Evolutionary conservation across 2,888 invertebrate genomes (phyloP), one percentile per base, ranked within the genome.

Genomic region (Spodoptera exigua): DNA sequence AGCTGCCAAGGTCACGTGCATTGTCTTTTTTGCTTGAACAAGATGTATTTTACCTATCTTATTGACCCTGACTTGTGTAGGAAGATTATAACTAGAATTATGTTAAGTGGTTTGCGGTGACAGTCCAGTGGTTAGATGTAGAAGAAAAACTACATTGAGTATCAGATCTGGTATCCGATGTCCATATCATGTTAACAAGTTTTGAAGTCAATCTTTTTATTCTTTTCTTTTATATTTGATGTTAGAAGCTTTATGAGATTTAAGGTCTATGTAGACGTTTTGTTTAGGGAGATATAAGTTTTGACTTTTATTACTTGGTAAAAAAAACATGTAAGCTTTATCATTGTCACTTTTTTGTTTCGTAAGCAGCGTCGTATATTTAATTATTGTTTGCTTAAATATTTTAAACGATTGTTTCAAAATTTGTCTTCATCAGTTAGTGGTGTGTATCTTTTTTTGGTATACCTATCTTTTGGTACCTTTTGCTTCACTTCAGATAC

Each of bases 1-100:
- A 88, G 89, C 85, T 79, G 68, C 81, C 92, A 93, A 93, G 93
- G 93, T 92, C 86, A 58, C 73, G 70, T 90, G 90, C 89, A 93
- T 92, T 91, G 91, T 92, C 85, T 91, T 92, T 90, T 92, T 91
- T 87, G 79, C 70, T 79, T 70, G 70, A 72, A 78, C 79, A 66
- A 76, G 74, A 80, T 81, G 73, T 84, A 76, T 79, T 81, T 82
- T 82, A 81, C 75, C 80, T 87, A 84, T 86, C 81, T 71, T 80
- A 81, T 72, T 85, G 86, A 86, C 83, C 87, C 87, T 81, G 86
- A 74, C 70, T 73, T 79, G 82, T 70, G 79, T 81, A 76, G 79
- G 74, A 53, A 54, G 67, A 69, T 70, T 61, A 44, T 55, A 43
- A 78, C 74, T 80, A 76, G 65, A 68, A 78, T 65, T 74, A 79